A percentile compares a stretch with the other conserved stretches of the same genome.
Conservation (phyloP, 1,140 invertebrate genomes). For the Hylaeus volcanicus region DNA sequence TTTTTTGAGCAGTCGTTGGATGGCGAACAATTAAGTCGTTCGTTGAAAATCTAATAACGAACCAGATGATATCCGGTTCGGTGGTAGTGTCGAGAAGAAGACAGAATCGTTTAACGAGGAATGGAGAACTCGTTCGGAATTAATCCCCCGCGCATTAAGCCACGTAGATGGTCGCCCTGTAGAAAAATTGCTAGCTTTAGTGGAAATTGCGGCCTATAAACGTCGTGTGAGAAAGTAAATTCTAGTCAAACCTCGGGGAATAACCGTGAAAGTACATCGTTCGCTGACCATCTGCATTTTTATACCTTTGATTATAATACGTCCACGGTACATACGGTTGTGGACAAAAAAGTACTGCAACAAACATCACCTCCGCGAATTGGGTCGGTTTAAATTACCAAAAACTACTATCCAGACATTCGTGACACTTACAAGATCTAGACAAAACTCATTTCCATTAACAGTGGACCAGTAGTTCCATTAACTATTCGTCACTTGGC, state of each 20-base stretch:
- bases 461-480: too few relatives aligned
- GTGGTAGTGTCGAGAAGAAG: not conserved
- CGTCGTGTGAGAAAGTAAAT: constrained; percentile 1
- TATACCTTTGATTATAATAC: too few relatives aligned
- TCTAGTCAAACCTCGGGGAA: not conserved
- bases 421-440: too few relatives aligned
- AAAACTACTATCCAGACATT: too few relatives aligned
- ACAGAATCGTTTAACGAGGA: constrained; percentile 36
- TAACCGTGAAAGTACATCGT: not conserved
- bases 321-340: too few relatives aligned
- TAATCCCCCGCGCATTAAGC: constrained; percentile 38
- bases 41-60: constrained; percentile 31
- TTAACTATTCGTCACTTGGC: too few relatives aligned
- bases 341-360: too few relatives aligned
- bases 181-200: constrained; percentile 31
- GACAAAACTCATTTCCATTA: too few relatives aligned
- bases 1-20: not conserved
- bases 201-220: constrained; percentile 30
- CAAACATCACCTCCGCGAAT: too few relatives aligned
- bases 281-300: not conserved
- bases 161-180: not conserved
- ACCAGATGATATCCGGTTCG: constrained; percentile 11
- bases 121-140: constrained; percentile 43
- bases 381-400: too few relatives aligned
- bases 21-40: not conserved